phyloP scores from a whole-genome alignment of 2,888 invertebrate species.

The Dicycla oo region DNA sequence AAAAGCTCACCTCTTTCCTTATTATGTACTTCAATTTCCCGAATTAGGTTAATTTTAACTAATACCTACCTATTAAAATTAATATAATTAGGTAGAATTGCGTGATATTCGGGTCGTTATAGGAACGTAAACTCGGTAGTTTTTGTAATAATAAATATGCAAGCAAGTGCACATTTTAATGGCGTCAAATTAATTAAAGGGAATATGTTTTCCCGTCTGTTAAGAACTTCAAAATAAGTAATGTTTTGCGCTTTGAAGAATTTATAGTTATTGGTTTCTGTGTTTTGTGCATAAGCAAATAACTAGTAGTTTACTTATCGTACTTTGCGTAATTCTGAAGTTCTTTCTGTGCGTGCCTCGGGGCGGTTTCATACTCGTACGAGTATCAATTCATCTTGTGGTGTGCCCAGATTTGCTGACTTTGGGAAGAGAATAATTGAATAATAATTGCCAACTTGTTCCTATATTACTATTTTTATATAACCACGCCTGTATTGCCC shows the following conservation, averaged over 20 bases:
- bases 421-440: slow-evolving; percentile 6
- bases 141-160: neutral
- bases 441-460: neutral
- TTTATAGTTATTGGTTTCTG: slow-evolving; percentile 15
- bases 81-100: neutral
- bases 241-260: neutral
- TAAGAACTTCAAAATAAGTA: slow-evolving; percentile 28
- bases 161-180: neutral
- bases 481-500: neutral
- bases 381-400: slow-evolving; percentile 42
- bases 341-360: slow-evolving; percentile 25
- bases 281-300: slow-evolving; percentile 37
- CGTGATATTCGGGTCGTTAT: too few relatives aligned
- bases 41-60: neutral
- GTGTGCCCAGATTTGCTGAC: slow-evolving; percentile 20
- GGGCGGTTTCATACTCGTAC: slow-evolving; percentile 31
- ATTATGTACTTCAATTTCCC: neutral
- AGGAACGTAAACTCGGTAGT: neutral
- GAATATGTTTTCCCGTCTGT: neutral
- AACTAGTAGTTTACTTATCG: slow-evolving; percentile 25
- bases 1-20: neutral
- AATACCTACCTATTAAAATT: neutral
- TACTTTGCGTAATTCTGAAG: slow-evolving; percentile 47
- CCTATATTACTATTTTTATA: neutral
- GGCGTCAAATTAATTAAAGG: neutral